Percentiles rank a stretch among this genome's conserved stretches.
phyloP scores from a whole-genome alignment of 2,797 vertebrate species.

The Eulemur albifrons region DNA sequence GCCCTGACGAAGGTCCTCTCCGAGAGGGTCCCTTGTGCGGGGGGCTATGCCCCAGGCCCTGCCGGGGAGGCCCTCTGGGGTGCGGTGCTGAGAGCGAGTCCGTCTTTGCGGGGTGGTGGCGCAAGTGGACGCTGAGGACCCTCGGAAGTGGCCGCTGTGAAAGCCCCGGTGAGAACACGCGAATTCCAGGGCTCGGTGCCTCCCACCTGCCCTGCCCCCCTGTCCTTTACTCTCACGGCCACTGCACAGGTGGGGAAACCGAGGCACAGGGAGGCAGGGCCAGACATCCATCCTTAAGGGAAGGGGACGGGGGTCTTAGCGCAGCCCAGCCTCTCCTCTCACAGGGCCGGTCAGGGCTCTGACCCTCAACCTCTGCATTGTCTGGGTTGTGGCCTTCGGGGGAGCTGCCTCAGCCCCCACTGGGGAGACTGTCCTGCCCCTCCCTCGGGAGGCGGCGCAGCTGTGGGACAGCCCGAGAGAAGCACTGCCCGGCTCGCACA shows the following conservation, averaged over 20 bases:
- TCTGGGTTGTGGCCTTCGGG: background rate
- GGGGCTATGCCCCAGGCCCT: no score
- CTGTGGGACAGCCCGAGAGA: no score
- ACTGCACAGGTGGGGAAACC: background rate
- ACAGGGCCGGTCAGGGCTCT: background rate
- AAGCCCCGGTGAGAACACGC: accelerated
- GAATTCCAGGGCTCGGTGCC: accelerated
- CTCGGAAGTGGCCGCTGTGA: background rate
- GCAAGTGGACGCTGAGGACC: accelerated
- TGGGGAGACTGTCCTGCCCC: accelerated
- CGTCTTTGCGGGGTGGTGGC: background rate
- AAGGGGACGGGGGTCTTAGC: accelerated
- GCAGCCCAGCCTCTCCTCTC: background rate
- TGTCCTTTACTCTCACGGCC: accelerated
- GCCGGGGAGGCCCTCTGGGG: no score
- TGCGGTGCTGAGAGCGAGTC: accelerated
- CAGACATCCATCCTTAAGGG: accelerated
- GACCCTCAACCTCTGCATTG: no score
- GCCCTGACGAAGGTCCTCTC: background rate
- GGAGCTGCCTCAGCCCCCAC: accelerated
- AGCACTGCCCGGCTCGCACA: no score
- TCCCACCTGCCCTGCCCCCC: accelerated
- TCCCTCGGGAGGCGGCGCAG: no score
- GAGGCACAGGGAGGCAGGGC: background rate
- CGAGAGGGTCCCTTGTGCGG: background rate